phyloP scores from a whole-genome alignment of 1,140 invertebrate species.

The Drosophila nannoptera region DNA sequence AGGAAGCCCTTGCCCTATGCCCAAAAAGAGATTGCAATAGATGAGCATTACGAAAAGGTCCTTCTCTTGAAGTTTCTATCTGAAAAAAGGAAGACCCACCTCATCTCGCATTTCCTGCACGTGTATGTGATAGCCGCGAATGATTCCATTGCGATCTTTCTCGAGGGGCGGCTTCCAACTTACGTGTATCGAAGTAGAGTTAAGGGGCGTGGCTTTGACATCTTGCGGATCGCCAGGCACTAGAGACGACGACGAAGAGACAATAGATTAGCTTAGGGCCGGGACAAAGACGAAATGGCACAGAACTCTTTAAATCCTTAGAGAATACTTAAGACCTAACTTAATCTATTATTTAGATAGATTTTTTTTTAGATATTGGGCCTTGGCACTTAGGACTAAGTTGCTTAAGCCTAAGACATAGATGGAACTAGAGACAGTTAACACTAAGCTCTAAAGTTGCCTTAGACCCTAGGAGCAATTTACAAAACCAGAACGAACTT shows the following conservation, averaged over 20 bases:
- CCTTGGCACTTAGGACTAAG: conserved; percentile 24
- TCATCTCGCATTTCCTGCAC: conserved; percentile 94
- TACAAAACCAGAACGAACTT: conserved; percentile 63
- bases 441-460: conserved; percentile 45
- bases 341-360: conserved; percentile 25
- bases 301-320: conserved; percentile 12
- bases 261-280: conserved; percentile 49
- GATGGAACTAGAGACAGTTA: conserved; percentile 39
- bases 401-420: conserved; percentile 49
- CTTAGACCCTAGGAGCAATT: conserved; percentile 56
- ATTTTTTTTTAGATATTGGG: not conserved
- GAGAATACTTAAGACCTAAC: conserved; percentile 31
- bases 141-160: conserved; percentile 96
- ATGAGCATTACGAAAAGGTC: too few relatives aligned
- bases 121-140: conserved; percentile 97
- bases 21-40: too few relatives aligned
- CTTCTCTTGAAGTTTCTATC: too few relatives aligned
- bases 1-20: conserved; percentile 86
- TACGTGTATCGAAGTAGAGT: conserved; percentile 95
- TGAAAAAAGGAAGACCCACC: conserved; percentile 79
- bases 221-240: conserved; percentile 97
- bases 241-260: conserved; percentile 81
- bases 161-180: conserved; percentile 93
- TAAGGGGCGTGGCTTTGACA: conserved; percentile 90
- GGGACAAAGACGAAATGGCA: conserved; percentile 24